Conservation (phyloP, 2,113 vertebrate species). For the Scartelaos histophorus region DNA sequence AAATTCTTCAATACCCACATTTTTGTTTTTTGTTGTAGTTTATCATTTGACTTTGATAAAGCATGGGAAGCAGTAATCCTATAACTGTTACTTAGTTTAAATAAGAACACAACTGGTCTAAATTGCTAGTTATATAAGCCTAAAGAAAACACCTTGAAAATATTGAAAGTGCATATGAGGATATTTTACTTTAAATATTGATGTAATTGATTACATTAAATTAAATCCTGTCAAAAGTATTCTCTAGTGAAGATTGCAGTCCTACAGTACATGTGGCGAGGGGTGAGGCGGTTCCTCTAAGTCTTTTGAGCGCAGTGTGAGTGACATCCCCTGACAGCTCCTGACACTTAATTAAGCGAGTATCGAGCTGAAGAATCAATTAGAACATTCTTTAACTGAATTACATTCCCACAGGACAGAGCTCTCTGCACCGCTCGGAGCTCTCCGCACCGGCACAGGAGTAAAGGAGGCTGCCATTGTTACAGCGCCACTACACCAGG, state of each 20-base stretch:
- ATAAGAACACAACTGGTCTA: too few species aligned
- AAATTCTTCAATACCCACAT: too few species aligned
- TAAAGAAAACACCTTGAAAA: too few species aligned
- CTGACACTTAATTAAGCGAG: neutral
- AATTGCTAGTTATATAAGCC: too few species aligned
- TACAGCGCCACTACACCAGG: neutral
- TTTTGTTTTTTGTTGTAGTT: too few species aligned
- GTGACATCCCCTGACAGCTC: constrained; percentile 1
- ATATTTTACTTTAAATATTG: too few species aligned
- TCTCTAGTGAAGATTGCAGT: neutral
- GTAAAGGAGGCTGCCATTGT: neutral
- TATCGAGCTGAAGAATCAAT: neutral
- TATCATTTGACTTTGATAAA: too few species aligned
- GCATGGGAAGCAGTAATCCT: too few species aligned
- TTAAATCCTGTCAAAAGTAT: neutral
- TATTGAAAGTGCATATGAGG: too few species aligned
- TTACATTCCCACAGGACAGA: neutral
- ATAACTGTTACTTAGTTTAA: too few species aligned
- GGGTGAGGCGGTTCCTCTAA: neutral
- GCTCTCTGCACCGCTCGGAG: neutral
- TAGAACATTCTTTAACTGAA: neutral
- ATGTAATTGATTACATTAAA: too few species aligned
- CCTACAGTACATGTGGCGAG: neutral
- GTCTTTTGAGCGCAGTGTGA: neutral
- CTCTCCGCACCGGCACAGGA: neutral